phyloP scores from a whole-genome alignment of 2,888 invertebrate species.

The Drepana falcataria region DNA sequence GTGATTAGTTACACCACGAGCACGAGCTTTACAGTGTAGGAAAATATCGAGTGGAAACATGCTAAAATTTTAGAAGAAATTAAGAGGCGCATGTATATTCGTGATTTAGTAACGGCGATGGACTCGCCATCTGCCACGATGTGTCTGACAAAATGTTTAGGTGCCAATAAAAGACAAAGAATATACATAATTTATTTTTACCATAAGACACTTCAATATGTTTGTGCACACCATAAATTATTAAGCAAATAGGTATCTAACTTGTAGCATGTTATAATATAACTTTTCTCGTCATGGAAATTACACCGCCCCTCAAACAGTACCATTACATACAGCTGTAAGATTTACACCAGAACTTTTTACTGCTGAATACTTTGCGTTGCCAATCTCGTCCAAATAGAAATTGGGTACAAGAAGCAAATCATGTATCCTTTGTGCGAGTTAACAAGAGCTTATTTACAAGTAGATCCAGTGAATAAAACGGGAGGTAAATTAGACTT shows the following conservation, averaged over 20 bases:
- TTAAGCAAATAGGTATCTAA: not conserved
- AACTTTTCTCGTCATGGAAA: not conserved
- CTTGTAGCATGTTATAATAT: not conserved
- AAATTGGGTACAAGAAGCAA: not conserved
- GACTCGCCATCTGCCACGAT: too few relatives aligned
- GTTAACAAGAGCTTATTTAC: slow-evolving; percentile 20
- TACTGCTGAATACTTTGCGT: not conserved
- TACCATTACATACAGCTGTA: not conserved
- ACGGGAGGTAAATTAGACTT: slow-evolving; percentile 36
- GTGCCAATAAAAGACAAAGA: too few relatives aligned
- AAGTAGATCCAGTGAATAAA: slow-evolving; percentile 31
- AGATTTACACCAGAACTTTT: not conserved
- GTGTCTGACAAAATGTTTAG: too few relatives aligned
- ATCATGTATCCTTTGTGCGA: slow-evolving; percentile 3
- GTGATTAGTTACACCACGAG: too few relatives aligned
- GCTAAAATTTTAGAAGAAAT: too few relatives aligned
- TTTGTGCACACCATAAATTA: too few relatives aligned
- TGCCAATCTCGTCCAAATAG: not conserved
- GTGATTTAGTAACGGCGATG: too few relatives aligned
- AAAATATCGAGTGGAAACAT: too few relatives aligned
- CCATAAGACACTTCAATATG: too few relatives aligned
- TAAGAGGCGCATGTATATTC: too few relatives aligned
- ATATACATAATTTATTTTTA: too few relatives aligned
- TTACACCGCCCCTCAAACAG: not conserved
- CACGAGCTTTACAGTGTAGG: too few relatives aligned